Evolutionary conservation across 1,140 invertebrate species (phyloP).

Genomic region (Drosophila auraria): DNA sequence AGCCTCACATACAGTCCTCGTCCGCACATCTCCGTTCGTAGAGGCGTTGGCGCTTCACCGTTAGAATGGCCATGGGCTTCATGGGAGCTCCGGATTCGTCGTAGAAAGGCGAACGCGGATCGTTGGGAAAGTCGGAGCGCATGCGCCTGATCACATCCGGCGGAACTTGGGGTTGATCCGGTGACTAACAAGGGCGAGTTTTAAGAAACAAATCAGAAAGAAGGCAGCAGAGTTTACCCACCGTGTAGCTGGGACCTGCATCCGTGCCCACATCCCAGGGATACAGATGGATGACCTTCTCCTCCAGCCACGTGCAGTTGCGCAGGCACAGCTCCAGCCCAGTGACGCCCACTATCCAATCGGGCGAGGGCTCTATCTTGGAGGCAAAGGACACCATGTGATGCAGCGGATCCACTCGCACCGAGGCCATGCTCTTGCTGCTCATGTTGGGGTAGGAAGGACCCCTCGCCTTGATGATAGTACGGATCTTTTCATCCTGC

Average conservation of each 20-base stretch:
- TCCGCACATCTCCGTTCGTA: conserved; percentile 93
- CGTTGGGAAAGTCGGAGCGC: conserved; percentile 92
- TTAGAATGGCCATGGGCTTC: conserved; percentile 95
- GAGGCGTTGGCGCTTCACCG: conserved; percentile 91
- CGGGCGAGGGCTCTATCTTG: conserved; percentile 97
- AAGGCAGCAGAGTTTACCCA: conserved; percentile 83
- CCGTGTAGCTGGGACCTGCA: conserved; percentile 95
- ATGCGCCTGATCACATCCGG: conserved; percentile 93
- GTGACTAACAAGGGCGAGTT: conserved; percentile 87
- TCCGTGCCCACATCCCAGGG: conserved; percentile 99
- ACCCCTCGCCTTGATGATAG: conserved; percentile 98
- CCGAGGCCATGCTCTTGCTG: conserved; percentile 95
- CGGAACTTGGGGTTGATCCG: conserved; percentile 92
- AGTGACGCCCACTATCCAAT: conserved; percentile 98
- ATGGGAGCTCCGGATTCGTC: conserved; percentile 91
- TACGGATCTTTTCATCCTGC: conserved; percentile 96
- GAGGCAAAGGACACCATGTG: conserved; percentile 97
- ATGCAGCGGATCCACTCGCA: conserved; percentile 95
- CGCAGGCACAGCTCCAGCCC: conserved; percentile 95
- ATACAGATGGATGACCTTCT: conserved; percentile 95
- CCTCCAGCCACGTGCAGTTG: conserved; percentile 97
- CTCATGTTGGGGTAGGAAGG: conserved; percentile 97
- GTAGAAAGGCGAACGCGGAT: conserved; percentile 96
- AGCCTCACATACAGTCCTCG: conserved; percentile 66
- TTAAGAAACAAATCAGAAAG: accelerated